Base-by-base conservation (phyloP, 2,797 vertebrate species). In the Jordanella pulchra region DNA sequence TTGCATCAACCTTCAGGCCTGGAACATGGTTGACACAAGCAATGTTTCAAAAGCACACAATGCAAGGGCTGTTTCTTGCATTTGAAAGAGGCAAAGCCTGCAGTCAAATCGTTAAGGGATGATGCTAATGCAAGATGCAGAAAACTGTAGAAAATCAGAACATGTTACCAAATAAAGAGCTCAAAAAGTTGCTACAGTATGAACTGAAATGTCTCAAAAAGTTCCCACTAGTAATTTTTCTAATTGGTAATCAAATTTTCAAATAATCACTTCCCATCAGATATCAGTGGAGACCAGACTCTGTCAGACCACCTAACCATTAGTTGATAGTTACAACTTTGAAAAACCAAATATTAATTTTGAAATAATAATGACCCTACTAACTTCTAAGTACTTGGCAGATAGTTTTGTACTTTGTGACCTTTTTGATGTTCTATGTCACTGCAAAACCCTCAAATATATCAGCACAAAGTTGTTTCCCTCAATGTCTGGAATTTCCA, bases 111-210 rank as follows among this genome's bases (percentile, higher is more conserved):
- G 70, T 72, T 75, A 28, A 69, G 30, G 51, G 42, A 25, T 73
- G 75, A 89, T 89, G 83, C 86, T 92, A 90, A 92, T 87, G 89
- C 91, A 90, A 87, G 89, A 65, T 87, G 77, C 82, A 81, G 61
- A 75, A 56, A 47, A 23, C 35, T 2, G 42, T 23, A 23, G 17
- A 9, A 60, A 42, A 53, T 6, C 21, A 13, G 28, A n/a, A 28
- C n/a, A 39, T 23, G 21, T 50, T 25, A n/a, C n/a, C 17, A 55
- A 42, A 48, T 56, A 4, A 45, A 56, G 23, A 18, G 23, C 39
- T 66, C 21, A 21, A 23, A 58, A 58, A 45, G 63, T 25, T 65
- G 25, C 25, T 35, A 39, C 35, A 39, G 35, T 39, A 23, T 23
- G 21, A 23, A 23, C 1, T 6, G 3, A n/a, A 35, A 21, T 14